A percentile compares a stretch with the other conserved stretches of the same genome.
phyloP scores from a whole-genome alignment of 1,140 invertebrate species.

The Apis dorsata region DNA sequence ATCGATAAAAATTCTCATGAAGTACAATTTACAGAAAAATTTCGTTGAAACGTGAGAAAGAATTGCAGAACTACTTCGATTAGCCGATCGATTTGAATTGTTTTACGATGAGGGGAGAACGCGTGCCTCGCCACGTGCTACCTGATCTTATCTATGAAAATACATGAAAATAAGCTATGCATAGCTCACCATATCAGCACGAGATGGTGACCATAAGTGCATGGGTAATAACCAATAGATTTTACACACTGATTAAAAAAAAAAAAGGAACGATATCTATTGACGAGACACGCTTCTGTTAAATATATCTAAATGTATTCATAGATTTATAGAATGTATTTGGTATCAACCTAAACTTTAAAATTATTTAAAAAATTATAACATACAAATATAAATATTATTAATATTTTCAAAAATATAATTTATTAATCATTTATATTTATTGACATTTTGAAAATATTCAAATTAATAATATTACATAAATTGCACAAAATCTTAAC shows the following conservation, averaged over 20 bases:
- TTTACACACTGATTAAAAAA: not conserved
- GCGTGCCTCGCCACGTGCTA: constrained; percentile 37
- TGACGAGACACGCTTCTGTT: constrained; percentile 7
- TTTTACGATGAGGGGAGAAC: constrained; percentile 12
- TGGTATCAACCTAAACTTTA: not conserved
- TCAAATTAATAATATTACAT: too few relatives aligned
- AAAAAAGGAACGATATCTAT: constrained; percentile 9
- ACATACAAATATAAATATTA: too few relatives aligned
- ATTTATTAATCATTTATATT: too few relatives aligned
- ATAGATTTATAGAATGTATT: not conserved
- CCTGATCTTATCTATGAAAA: constrained; percentile 59
- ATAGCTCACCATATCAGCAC: constrained; percentile 13
- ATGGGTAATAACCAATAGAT: constrained; percentile 23
- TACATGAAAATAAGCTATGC: constrained; percentile 38
- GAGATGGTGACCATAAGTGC: constrained; percentile 15
- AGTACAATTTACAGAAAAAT: not conserved
- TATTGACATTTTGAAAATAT: too few relatives aligned
- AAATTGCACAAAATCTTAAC: too few relatives aligned
- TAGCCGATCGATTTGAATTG: constrained; percentile 28
- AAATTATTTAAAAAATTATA: constrained; percentile 4
- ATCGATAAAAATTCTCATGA: not conserved
- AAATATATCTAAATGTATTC: not conserved
- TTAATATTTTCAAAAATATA: too few relatives aligned
- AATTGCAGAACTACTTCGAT: not conserved
- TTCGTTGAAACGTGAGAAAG: constrained; percentile 3